These are phyloP conservation scores for Pristiophorus japonicus DNA, from an alignment of 2,113 vertebrate species.

Conservation along the genomic window DNA sequence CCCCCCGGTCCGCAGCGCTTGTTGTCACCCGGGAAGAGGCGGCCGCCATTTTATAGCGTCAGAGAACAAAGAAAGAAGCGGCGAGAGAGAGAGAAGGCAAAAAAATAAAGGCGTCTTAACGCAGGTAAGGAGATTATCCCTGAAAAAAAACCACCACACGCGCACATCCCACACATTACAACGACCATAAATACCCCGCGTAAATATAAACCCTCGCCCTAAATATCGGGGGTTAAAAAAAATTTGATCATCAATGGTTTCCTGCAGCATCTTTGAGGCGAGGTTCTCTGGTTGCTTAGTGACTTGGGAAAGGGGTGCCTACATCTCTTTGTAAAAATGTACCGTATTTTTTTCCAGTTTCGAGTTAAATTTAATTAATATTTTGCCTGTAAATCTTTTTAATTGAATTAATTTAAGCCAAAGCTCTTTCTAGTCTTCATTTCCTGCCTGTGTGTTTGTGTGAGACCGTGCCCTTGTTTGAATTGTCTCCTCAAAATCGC, in stretches of 20 bases:
- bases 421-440: not conserved
- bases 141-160: not conserved
- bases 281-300: not conserved
- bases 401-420: too few relatives aligned
- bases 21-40: not conserved
- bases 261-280: not conserved
- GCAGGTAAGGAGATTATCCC: not conserved
- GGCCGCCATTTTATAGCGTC: conserved; percentile 30
- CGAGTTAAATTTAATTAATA: not conserved
- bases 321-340: not conserved
- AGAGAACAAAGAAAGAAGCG: conserved; percentile 34
- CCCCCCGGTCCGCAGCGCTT: not conserved
- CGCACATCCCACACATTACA: not conserved
- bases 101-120: not conserved
- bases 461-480: not conserved
- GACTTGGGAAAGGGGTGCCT: not conserved
- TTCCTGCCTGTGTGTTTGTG: not conserved
- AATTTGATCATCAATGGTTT: too few relatives aligned
- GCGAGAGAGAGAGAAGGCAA: not conserved
- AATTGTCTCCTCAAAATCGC: not conserved
- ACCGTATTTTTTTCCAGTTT: not conserved
- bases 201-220: not conserved
- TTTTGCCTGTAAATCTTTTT: not conserved
- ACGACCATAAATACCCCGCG: not conserved
- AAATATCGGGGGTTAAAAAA: not conserved